phyloP scores from a whole-genome alignment of 2,113 vertebrate genomes.

The Lasiurus cinereus region DNA sequence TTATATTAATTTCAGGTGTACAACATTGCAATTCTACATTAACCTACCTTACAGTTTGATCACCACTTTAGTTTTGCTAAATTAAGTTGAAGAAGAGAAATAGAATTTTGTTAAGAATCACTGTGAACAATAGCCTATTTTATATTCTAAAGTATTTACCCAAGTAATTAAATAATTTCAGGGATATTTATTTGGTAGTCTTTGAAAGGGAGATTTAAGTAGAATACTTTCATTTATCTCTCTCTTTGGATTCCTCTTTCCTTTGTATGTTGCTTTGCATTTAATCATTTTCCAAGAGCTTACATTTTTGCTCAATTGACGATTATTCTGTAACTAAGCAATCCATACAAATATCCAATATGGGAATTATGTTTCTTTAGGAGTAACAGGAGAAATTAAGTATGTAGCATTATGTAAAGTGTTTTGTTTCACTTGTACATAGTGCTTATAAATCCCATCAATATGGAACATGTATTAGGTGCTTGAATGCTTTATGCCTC shows the following conservation, averaged over 20 bases:
- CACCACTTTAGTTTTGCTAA: background rate
- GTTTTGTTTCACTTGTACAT: slow-evolving; percentile 23
- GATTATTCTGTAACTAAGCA: slow-evolving; percentile 31
- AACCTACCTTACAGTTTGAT: background rate
- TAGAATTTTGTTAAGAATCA: background rate
- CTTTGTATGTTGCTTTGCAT: slow-evolving; percentile 14
- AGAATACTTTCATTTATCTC: background rate
- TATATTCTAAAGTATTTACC: background rate
- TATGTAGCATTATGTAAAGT: background rate
- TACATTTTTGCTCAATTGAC: background rate
- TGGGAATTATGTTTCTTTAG: slow-evolving; percentile 1
- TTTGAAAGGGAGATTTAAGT: slow-evolving; percentile 17
- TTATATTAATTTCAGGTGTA: background rate
- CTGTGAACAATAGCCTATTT: slow-evolving; percentile 6
- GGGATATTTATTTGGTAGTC: background rate
- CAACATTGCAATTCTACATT: background rate
- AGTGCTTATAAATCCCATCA: background rate
- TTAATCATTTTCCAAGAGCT: slow-evolving; percentile 49
- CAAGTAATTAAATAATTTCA: background rate
- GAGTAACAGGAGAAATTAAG: background rate
- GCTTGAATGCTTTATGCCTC: background rate
- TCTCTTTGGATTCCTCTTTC: background rate
- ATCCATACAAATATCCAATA: slow-evolving; percentile 11
- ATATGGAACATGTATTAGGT: background rate
- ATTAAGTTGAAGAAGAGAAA: slow-evolving; percentile 3